These are phyloP conservation scores for Heterotis niloticus DNA, from an alignment of 2,113 vertebrate species.

Conservation along the genomic window DNA sequence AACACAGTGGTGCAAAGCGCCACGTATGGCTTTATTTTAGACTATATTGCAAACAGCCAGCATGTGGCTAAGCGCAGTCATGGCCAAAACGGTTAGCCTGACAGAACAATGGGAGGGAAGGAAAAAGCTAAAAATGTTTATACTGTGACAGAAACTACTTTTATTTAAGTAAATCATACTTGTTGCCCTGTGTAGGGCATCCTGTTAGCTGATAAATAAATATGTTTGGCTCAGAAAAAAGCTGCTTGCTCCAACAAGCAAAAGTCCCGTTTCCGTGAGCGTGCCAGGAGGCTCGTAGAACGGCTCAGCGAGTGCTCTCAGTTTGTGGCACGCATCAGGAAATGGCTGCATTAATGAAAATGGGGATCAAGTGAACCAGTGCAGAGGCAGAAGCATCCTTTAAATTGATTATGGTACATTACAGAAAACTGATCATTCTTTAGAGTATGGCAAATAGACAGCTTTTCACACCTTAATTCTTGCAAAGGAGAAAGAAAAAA, in stretches of 20 bases:
- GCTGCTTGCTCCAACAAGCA: background rate
- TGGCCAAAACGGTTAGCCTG: background rate
- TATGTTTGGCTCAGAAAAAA: background rate
- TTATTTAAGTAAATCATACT: background rate
- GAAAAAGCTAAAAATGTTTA: no score
- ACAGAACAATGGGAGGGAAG: no score
- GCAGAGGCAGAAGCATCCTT: background rate
- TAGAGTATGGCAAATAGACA: no score
- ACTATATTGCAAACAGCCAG: background rate
- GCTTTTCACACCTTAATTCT: no score
- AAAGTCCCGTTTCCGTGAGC: background rate
- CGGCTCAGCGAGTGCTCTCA: background rate
- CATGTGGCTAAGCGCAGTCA: background rate
- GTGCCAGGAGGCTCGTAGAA: background rate
- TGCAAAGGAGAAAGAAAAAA: no score
- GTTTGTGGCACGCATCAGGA: background rate
- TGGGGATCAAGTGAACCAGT: background rate
- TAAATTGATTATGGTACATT: conserved; percentile 13
- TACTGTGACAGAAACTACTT: no score
- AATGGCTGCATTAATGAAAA: background rate
- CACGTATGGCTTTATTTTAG: background rate
- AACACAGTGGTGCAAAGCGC: background rate
- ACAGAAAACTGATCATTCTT: background rate
- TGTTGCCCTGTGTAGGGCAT: background rate
- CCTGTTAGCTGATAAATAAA: conserved; percentile 9